A percentile compares a stretch with the other conserved stretches of the same genome.
Evolutionary conservation across 92 coral and sea anemone species (phyloP).

Genomic region (Heteractis magnifica): DNA sequence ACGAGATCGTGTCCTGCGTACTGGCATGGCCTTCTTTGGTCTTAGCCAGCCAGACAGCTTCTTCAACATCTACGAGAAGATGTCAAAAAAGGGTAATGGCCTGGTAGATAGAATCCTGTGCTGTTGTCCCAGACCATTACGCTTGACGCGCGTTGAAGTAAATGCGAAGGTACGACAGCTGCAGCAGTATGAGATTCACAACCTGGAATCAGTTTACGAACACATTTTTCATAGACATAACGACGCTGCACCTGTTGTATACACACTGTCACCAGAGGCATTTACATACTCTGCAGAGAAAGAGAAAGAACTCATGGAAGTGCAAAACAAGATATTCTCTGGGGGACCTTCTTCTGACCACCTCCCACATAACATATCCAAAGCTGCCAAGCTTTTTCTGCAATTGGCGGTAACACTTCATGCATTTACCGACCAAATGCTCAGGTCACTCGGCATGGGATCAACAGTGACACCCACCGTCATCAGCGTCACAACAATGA

Average conservation of each 20-base stretch:
- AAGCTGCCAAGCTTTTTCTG: conserved; percentile 27
- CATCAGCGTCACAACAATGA: conserved; percentile 8
- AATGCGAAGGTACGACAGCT: conserved; percentile 27
- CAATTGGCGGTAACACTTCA: conserved; percentile 23
- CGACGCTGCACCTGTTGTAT: conserved; percentile 6
- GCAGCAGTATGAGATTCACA: conserved; percentile 21
- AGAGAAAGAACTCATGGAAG: conserved; percentile 32
- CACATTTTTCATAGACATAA: conserved; percentile 23
- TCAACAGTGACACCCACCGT: not conserved
- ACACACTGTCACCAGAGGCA: conserved; percentile 30
- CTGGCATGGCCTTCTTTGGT: conserved; percentile 34
- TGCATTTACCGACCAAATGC: conserved; percentile 26
- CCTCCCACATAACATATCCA: conserved; percentile 27
- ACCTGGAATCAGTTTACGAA: conserved; percentile 30
- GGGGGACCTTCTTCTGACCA: conserved; percentile 4
- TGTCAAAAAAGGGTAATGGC: conserved; percentile 28
- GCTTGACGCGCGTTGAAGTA: conserved; percentile 17
- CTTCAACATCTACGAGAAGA: conserved; percentile 15
- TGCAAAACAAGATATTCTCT: conserved; percentile 30
- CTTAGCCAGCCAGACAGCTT: conserved; percentile 41
- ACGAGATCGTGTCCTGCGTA: conserved; percentile 26
- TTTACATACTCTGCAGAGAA: conserved; percentile 17
- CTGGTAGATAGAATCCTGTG: conserved; percentile 40
- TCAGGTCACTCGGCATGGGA: conserved; percentile 8
- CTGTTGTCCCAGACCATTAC: conserved; percentile 16